A percentile compares a stretch with the other conserved stretches of the same genome.
Evolutionary conservation across 2,888 invertebrate species (phyloP).

Genomic region (Pseudococcus viburni): DNA sequence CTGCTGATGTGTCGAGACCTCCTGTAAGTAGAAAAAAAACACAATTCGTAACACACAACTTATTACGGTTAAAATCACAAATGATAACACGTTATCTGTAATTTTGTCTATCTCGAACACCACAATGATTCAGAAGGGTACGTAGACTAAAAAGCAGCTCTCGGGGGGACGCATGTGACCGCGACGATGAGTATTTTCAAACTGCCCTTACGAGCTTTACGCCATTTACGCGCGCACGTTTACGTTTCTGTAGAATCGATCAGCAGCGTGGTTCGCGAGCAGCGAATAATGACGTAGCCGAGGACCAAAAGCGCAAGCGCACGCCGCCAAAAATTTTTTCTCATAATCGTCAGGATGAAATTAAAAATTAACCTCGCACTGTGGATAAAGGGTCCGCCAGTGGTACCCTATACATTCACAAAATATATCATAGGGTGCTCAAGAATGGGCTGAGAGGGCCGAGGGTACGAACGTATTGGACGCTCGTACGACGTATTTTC

Average conservation of each 20-base stretch:
- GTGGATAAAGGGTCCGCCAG: not conserved
- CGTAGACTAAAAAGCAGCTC: constrained; percentile 25
- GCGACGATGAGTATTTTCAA: constrained; percentile 47
- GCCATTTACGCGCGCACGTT: constrained; percentile 53
- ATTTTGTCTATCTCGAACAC: constrained; percentile 4
- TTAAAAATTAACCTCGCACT: constrained; percentile 47
- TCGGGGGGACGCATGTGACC: not conserved
- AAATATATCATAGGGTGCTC: too few relatives aligned
- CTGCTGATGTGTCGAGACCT: not conserved
- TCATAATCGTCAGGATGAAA: not conserved
- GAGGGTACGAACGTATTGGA: not conserved
- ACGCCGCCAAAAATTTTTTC: constrained; percentile 5
- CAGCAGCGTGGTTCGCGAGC: not conserved
- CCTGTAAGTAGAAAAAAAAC: not conserved
- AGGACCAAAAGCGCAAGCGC: not conserved
- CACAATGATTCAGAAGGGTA: not conserved
- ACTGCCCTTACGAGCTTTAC: constrained; percentile 29
- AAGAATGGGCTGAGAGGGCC: not conserved
- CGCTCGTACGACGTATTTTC: not conserved
- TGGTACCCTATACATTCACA: not conserved
- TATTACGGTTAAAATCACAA: not conserved
- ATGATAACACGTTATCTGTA: constrained; percentile 45
- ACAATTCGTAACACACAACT: not conserved
- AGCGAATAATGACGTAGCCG: constrained; percentile 32
- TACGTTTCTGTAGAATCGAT: constrained; percentile 18